Conservation (phyloP, 2,113 vertebrate species). For the Nannobrachium achirus region DNA sequence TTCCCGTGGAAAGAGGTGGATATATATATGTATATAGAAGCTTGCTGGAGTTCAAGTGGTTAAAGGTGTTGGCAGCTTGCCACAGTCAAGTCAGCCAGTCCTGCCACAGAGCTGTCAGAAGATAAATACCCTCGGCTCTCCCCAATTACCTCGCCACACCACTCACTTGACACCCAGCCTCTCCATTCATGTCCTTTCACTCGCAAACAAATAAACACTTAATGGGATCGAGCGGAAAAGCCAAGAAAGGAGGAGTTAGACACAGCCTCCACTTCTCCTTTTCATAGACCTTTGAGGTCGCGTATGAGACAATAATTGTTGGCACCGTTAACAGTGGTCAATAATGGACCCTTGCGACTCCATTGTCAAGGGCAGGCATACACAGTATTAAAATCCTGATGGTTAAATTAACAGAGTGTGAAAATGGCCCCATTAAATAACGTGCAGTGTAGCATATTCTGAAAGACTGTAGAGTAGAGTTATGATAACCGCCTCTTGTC, state of each 20-base stretch:
- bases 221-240: slow-evolving; percentile 43
- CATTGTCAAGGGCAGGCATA: not conserved
- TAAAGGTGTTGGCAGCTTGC: slow-evolving; percentile 30
- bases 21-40: too few species aligned
- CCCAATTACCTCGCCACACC: slow-evolving; percentile 33
- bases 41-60: too few species aligned
- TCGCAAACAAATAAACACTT: slow-evolving; percentile 67
- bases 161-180: slow-evolving; percentile 56
- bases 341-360: not conserved
- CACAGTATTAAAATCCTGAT: not conserved
- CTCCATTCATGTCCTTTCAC: slow-evolving; percentile 53
- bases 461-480: not conserved
- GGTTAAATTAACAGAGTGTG: too few species aligned
- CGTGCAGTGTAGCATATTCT: too few species aligned
- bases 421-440: too few species aligned
- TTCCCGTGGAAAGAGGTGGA: too few species aligned
- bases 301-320: slow-evolving; percentile 6
- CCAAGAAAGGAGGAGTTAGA: slow-evolving; percentile 24
- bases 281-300: slow-evolving; percentile 19
- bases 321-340: not conserved
- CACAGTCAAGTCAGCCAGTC: slow-evolving; percentile 32
- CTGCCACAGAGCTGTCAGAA: slow-evolving; percentile 36
- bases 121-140: slow-evolving; percentile 55
- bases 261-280: slow-evolving; percentile 31
- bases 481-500: not conserved